phyloP scores from a whole-genome alignment of 1,140 invertebrate species.

The Papilio machaon region DNA sequence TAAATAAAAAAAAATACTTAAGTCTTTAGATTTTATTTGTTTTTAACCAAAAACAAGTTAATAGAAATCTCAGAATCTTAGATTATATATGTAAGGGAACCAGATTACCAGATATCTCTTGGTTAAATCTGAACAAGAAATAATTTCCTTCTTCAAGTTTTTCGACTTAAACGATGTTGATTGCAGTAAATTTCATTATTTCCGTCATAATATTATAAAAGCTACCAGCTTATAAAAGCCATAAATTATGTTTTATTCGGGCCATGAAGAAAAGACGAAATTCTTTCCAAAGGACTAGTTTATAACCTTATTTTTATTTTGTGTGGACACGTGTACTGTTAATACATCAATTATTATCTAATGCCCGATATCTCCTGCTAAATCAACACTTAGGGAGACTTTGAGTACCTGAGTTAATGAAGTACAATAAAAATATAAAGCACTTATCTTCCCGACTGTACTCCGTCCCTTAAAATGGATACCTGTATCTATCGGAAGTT shows the following conservation, averaged over 20 bases:
- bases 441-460: slow-evolving; percentile 22
- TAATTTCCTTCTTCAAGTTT: neutral
- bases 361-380: neutral
- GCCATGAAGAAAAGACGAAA: neutral
- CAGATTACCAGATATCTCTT: neutral
- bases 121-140: neutral
- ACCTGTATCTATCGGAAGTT: slow-evolving; percentile 36
- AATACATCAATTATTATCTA: neutral
- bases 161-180: neutral
- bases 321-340: neutral
- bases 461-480: slow-evolving; percentile 7
- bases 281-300: neutral
- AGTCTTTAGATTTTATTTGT: too few species aligned
- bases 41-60: too few species aligned
- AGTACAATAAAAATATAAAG: neutral
- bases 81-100: too few species aligned
- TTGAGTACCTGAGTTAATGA: neutral
- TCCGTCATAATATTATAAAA: neutral
- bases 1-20: too few species aligned
- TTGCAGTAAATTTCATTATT: neutral
- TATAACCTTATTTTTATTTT: neutral
- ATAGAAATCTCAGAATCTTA: too few species aligned
- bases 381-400: too few species aligned
- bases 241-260: neutral
- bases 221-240: neutral